A percentile compares a stretch with the other conserved stretches of the same genome.
These are phyloP conservation scores for Cyanistes caeruleus DNA, from an alignment of 2,113 vertebrate species.

Conservation along the genomic window DNA sequence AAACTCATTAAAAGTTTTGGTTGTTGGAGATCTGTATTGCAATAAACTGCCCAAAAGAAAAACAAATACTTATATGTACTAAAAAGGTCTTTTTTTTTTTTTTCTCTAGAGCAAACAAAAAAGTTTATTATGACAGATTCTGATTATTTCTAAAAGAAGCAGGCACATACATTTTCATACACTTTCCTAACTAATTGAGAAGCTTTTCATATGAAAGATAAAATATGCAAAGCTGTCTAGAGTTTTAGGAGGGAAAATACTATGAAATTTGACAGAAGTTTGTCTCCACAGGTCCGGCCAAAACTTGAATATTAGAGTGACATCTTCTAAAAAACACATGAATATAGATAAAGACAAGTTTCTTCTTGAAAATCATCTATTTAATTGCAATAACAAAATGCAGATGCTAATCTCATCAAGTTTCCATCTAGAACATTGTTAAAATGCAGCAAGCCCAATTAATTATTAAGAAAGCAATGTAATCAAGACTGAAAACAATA, in stretches of 20 bases:
- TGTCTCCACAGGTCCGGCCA: rapidly evolving
- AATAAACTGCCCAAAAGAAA: not conserved
- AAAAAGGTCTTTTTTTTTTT: not conserved
- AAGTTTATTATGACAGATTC: not conserved
- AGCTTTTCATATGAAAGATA: not conserved
- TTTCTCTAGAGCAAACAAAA: not conserved
- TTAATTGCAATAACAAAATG: not conserved
- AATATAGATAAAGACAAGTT: rapidly evolving
- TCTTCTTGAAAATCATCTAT: not conserved
- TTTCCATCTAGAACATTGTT: not conserved
- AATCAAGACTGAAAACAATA: conserved; percentile 57
- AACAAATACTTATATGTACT: not conserved
- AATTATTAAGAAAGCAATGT: conserved; percentile 27
- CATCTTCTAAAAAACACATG: not conserved
- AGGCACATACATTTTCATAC: not conserved
- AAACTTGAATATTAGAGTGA: not conserved
- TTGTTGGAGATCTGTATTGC: not conserved
- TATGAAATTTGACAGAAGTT: not conserved
- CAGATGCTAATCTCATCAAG: not conserved
- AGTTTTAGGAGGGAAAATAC: not conserved
- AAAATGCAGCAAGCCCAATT: not conserved
- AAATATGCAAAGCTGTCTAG: not conserved
- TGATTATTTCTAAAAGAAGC: not conserved
- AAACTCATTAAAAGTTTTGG: not conserved
- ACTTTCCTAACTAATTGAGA: not conserved